Evolutionary conservation across 2,113 vertebrate species (phyloP), one percentile per base, ranked within the genome.

Genomic region (Albula glossodonta): DNA sequence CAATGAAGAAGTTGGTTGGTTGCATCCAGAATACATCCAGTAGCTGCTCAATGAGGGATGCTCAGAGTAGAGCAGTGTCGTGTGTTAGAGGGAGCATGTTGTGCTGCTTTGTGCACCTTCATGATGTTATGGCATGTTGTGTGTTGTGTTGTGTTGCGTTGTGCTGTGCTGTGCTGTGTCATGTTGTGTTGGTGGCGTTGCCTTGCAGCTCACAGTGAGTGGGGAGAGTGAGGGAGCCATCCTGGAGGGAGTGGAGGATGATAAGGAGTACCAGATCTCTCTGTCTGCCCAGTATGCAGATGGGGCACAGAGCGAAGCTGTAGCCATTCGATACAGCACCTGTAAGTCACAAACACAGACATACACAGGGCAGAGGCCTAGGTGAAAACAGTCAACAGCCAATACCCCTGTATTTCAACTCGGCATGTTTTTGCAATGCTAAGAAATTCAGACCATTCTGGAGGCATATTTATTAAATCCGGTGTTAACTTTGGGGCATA

Each of bases 271-370:
- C 82, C 96, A 97, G 90, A 96, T 99, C 86, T 97, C 97, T 50
- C 93, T 99, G 87, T 97, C 97, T 85, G 97, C 98, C 0, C 95
- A 96, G 25, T 98, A 97, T 86, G 94, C 94, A 15, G 97, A 98
- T 0, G 97, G 97, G 12, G 96, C 97, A 86, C 96, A 94, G 88
- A 99, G 97, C 0, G 96, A 98, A 86, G 97, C 96, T 0, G 96
- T 97, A 78, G 97, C 98, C 52, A 92, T 96, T 17, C 95, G 93
- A 83, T 98, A 98, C 81, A 96, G 93, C 88, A 98, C 97, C 41
- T 87, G 97, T 99, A 93, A 96, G 98, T 96, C 87, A 56, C 66
- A 50, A 2, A 2, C 83, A 51, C 15, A 56, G 51, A 87, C 63
- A 50, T 57, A 87, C 56, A n/a, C 70, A 81, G 49, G 51, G 51